A percentile compares a stretch with the other conserved stretches of the same genome.
Evolutionary conservation across 2,888 invertebrate species (phyloP).

Genomic region (Caenorhabditis sp.): DNA sequence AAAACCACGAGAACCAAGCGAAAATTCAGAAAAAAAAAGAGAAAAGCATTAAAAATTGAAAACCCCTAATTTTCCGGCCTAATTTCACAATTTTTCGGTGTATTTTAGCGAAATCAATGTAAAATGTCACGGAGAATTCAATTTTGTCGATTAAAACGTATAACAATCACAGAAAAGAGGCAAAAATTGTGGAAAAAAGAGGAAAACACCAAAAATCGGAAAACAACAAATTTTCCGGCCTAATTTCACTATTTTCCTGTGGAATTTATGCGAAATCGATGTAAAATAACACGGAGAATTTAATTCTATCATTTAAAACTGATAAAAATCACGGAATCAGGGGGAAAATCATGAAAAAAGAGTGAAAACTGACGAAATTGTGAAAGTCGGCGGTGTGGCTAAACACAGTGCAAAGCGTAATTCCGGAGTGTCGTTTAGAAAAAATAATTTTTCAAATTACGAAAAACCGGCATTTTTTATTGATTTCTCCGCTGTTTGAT

Average conservation of each 20-base stretch:
- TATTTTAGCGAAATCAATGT: neutral
- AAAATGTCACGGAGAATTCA: neutral
- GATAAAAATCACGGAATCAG: too few relatives aligned
- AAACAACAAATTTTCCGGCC: too few relatives aligned
- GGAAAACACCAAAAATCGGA: neutral
- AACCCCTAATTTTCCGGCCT: too few relatives aligned
- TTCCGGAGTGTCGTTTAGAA: conserved; percentile 33
- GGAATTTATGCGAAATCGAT: neutral
- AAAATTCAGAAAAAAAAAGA: conserved; percentile 2
- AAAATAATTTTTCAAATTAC: conserved; percentile 11
- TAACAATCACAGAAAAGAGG: too few relatives aligned
- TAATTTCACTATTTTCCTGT: neutral
- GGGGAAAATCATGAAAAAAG: neutral
- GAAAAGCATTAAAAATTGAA: neutral
- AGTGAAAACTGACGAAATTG: neutral
- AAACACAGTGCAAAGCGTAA: conserved; percentile 37
- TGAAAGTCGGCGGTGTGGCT: conserved; percentile 30
- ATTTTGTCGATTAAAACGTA: too few relatives aligned
- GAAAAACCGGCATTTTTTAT: neutral
- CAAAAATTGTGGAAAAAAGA: neutral
- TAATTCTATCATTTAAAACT: too few relatives aligned
- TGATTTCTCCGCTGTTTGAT: neutral
- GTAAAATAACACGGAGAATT: neutral
- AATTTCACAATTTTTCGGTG: neutral
- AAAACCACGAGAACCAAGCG: neutral